Evolutionary conservation across 2,797 vertebrate genomes (phyloP), one percentile per base, ranked within the genome.

Genomic region (Thaleichthys pacificus): DNA sequence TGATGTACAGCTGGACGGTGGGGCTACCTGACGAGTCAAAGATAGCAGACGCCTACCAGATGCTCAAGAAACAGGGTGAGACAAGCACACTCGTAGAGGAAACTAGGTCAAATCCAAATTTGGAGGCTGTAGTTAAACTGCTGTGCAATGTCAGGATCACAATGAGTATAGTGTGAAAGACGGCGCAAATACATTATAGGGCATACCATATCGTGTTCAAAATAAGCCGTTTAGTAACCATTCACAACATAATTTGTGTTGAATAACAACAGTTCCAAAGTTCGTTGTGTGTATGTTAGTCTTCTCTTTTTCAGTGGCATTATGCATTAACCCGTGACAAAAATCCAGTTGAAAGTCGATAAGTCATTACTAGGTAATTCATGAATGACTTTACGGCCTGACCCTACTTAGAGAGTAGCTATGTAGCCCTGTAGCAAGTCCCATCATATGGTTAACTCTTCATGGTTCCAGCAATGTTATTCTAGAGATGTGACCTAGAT

Each of bases 61-160:
- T 99, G 97, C 92, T 99, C 66, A 99, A 98, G 86, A 99, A 98
- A 83, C 98, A 99, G 89, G 97, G 97, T 98, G 77, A 87, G 90
- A 1, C 0, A 24, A 60, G 32, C 11, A 8, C 42, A 14, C 9
- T 47, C 8, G 42, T 3, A 47, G 42, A 47, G 42, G 42, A 47
- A 47, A 47, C 42, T 14, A 47, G 38, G 38, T 6, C 30, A 32
- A 28, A 11, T 28, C 12, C 28, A 17, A 17, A 5, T 56, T n/a
- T 56, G 51, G 51, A 56, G 19, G 15, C 19, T 56, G 9, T 60
- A 2, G 57, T 60, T 21, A 19, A 19, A 54, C 3, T n/a, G 12
- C 66, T 35, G 26, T 57, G 51, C 14, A 9, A 32, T 6, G 32
- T 35, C 8, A 35, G 32, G 8, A 35, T 35, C 32, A 6, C 32